Base-by-base conservation (phyloP, 2,797 vertebrate genomes). In the Anguilla megastoma region DNA sequence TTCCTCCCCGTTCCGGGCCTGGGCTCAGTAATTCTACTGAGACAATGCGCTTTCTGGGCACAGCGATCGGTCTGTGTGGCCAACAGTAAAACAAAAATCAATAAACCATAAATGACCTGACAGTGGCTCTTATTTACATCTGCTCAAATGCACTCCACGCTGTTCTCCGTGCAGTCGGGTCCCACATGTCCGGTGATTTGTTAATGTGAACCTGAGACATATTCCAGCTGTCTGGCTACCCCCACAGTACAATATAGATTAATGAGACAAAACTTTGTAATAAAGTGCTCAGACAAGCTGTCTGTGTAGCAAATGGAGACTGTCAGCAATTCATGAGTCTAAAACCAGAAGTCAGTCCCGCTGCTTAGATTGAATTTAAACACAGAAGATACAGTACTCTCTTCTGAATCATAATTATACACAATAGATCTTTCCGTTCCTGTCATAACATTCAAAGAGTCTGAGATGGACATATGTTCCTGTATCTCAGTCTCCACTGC, bases 31-130 rank as follows among this genome's bases (percentile, higher is more conserved):
- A 86, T 54, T 86, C 85, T 50, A 52, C 85, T 12, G 85, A 86
- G 63, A 86, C 85, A 86, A 86, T 52, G 52, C 21, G 27, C 85
- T 66, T 86, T 52, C 56, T 63, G 71, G 18, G 85, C 56, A 66
- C 86, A 21, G 45, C 79, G 69, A 87, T 87, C 74, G 63, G 74
- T 87, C 74, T 88, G 27, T 60, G 33, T 84, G 58, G 82, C 84
- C 86, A 86, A 88, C 90, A 79, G 7, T 50, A 21, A 76, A 87
- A 79, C 63, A 83, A 89, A 93, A 93, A 91, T 91, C 89, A 89
- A 91, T 91, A 90, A 86, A 80, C 87, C 21, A 66, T 69, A 74
- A 85, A 85, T 27, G 12, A 71, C 2, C 82, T 69, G 48, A 54
- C 60, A 56, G 18, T 71, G 48, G n/a, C 48, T 88, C 48, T 76